A percentile compares a stretch with the other conserved stretches of the same genome.
Evolutionary conservation across 2,888 invertebrate species (phyloP).

Genomic region (Phragmatobia fuliginosa): DNA sequence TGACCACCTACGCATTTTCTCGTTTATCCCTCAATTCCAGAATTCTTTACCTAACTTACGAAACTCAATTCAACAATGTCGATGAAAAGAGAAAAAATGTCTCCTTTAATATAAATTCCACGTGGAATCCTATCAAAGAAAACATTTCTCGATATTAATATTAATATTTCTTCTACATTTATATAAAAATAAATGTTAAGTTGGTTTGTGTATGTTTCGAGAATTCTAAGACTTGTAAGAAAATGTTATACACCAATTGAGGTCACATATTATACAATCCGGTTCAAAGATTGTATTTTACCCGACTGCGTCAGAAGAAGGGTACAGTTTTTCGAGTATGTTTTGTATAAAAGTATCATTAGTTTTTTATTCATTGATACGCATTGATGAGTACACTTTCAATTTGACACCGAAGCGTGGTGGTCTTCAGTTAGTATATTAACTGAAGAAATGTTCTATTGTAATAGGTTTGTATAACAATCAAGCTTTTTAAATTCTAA

Average conservation of each 20-base stretch:
- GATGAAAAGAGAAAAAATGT: constrained; percentile 27
- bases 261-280: not conserved
- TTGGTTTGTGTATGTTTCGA: no score
- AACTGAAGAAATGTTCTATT: no score
- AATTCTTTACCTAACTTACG: constrained; percentile 22
- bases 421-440: no score
- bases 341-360: no score
- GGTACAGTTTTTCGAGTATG: no score
- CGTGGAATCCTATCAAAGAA: constrained; percentile 5
- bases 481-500: no score
- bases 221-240: not conserved
- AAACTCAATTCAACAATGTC: constrained; percentile 24
- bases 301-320: no score
- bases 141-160: not conserved
- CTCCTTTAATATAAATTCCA: constrained; percentile 27
- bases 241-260: not conserved
- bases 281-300: not conserved
- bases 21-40: constrained; percentile 47
- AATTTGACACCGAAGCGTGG: no score
- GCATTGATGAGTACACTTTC: no score
- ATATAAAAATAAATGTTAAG: not conserved
- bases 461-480: no score
- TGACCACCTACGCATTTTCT: constrained; percentile 48
- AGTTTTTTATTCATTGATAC: not conserved
- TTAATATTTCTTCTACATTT: not conserved